Conservation (phyloP, 2,113 vertebrate genomes). For the Promerops cafer region DNA sequence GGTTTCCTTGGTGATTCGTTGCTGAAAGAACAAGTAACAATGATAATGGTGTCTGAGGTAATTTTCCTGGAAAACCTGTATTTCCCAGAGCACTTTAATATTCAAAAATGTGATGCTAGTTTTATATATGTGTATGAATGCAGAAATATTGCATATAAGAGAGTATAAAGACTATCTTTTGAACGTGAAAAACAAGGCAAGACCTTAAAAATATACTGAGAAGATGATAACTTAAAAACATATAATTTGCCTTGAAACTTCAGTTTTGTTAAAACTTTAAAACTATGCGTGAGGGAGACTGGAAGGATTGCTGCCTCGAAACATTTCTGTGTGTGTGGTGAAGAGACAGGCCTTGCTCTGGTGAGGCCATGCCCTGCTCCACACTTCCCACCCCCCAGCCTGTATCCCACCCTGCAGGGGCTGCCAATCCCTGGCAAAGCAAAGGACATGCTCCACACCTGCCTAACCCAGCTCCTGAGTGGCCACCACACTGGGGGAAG, state of each 20-base stretch:
- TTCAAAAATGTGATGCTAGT: background rate
- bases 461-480: background rate
- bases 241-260: background rate
- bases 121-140: background rate
- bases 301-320: accelerated
- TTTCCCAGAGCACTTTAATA: background rate
- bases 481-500: background rate
- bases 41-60: background rate
- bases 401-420: background rate
- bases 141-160: background rate
- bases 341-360: background rate
- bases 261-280: background rate
- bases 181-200: background rate
- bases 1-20: background rate
- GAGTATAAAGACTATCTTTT: background rate
- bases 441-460: accelerated
- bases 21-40: background rate
- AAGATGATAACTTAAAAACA: background rate
- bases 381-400: accelerated
- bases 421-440: accelerated
- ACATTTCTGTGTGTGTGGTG: background rate
- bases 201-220: background rate
- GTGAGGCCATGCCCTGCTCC: accelerated
- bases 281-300: accelerated
- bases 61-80: background rate